Base-by-base conservation (phyloP, 2,113 vertebrate species). In the Embiotoca jacksoni region DNA sequence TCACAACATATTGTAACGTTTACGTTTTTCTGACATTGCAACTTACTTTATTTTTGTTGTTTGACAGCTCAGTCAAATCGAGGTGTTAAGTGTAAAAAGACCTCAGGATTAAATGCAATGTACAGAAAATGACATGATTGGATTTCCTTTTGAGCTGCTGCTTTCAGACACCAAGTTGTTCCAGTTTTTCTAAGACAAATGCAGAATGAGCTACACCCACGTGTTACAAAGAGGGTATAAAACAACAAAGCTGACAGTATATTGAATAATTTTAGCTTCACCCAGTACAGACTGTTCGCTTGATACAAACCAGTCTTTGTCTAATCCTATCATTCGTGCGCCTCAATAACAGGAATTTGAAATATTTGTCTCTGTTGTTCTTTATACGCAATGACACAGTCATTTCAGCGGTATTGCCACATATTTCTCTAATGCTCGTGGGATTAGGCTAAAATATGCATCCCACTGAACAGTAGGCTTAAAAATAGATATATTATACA, bases 361-460 rank as follows among this genome's bases (percentile, higher is more conserved):
- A 79, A 44, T 16, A 41, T 61, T 52, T 78, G 9, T 68, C 44
- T 67, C 31, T 7, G 33, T 39, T 78, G n/a, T 56, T 75, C 41
- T 66, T 36, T 68, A 50, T 49, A 44, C 11, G 31, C 44, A 67
- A 35, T 46, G 65, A 47, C 63, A 59, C 30, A 60, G 59, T 53
- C 3, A 3, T 65, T 65, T 85, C 52, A 78, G 35, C 58, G 32
- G 66, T 39, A 58, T 75, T 35, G 30, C 39, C 59, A 69, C 60
- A 67, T 4, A 64, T 80, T 59, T 57, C 55, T 84, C 7, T 33
- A 72, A 70, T 62, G 14, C 87, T 80, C 49, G 0, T 75, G 72
- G 81, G 78, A 82, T 32, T 49, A 44, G 55, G 54, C n/a, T 81
- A 75, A 84, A 88, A 82, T 75, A 82, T 76, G 52, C 56, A 75